Evolutionary conservation across 2,797 vertebrate species (phyloP), one percentile per base, ranked within the genome.

Genomic region (Sternarchorhynchus goeldii): DNA sequence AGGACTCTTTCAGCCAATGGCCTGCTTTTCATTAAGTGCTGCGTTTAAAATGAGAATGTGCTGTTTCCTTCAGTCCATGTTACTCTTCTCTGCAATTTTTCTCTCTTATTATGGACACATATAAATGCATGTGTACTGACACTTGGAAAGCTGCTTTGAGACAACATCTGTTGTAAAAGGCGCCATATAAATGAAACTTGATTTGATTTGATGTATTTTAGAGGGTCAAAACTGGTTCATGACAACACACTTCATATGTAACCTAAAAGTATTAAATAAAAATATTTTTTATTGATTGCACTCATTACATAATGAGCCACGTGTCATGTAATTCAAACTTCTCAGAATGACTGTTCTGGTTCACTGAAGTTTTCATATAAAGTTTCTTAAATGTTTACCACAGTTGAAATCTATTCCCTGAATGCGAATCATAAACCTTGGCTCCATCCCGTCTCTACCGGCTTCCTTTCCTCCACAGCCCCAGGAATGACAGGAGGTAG

Each of bases 1-100:
- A 32, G 81, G 69, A 78, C 63, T 58, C 82, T 73, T 81, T 81
- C 78, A 87, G 81, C 90, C 89, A 91, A 90, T 91, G 78, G 69
- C 73, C 84, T 75, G 57, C 81, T 82, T 57, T 69, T 45, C 18
- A 53, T 57, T 82, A 34, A 81, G 71, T 82, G 39, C 32, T 75
- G 18, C 14, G 45, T 82, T 70, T 63, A 36, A 50, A 64, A 70
- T 21, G 0, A 55, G 69, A 34, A 63, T 65, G 7, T 14, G 41
- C 34, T 45, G 0, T 3, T 72, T 4, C 36, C 34, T n/a, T 25
- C 31, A 21, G 8, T 58, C 73, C 18, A 21, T 63, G 73, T 53
- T n/a, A 59, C 32, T 73, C 57, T 25, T 25, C 25, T 25, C 25
- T 25, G 25, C 25, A 25, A 25, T 25, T 21, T 50, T 53, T 0